Evolutionary conservation across 2,797 vertebrate genomes (phyloP), one percentile per base, ranked within the genome.

Genomic region (Mastacembelus armatus): DNA sequence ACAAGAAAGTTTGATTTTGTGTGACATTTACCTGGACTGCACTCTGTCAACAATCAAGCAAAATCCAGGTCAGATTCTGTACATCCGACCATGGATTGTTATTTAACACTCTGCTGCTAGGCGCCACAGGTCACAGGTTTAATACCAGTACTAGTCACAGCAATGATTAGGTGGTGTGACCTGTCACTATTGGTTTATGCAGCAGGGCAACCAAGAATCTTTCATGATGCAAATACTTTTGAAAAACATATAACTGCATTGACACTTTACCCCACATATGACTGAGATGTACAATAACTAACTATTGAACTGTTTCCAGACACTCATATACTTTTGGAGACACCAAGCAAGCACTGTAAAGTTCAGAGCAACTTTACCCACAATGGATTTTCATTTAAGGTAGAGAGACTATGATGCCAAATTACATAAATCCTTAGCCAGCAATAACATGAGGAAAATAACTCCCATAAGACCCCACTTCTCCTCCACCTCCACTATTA

Each of bases 1-100:
- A 66, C 5, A 16, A 71, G 50, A 55, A 78, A 10, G 26, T 60
- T 62, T 60, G 68, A 85, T 80, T 83, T 63, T 38, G 59, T 66
- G 55, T 85, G 83, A 85, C 83, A 87, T 90, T 87, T 86, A 81
- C 64, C 68, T 48, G 54, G 30, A 29, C 64, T 40, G 33, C 48
- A 64, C 65, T 84, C 44, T 65, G 72, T 85, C 77, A 84, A 83
- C 67, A 85, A 61, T 52, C 48, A 77, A 74, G 52, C 24, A 35
- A 76, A 51, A 39, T 54, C 78, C 58, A 18, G 14, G 48, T 74
- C 63, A 54, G 54, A 71, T 30, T 24, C 24, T 24, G 2, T 7
- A 4, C 30, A 7, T n/a, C 27, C 22, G 44, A 58, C 38, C 42
- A 45, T 38, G 45, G 40, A 66, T 48, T 51, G 36, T 32, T 54